Percentiles rank a stretch among this genome's conserved stretches.
These are phyloP conservation scores for Chrosomus eos DNA, from an alignment of 2,797 vertebrate genomes.

Conservation along the genomic window DNA sequence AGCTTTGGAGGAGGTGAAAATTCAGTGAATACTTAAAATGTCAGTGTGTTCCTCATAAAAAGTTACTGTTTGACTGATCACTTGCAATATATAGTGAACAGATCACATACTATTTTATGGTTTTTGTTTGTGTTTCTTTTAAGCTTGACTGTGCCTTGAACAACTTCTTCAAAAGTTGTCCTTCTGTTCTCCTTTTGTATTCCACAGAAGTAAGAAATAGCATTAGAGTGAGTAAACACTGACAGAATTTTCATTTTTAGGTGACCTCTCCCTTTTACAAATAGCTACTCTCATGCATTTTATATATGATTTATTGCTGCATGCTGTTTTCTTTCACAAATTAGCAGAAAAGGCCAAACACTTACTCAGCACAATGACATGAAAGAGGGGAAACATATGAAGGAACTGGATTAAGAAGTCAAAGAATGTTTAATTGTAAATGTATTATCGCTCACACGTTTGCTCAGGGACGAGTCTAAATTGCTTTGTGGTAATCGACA, in stretches of 20 bases:
- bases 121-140: not conserved
- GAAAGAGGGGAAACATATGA: not conserved
- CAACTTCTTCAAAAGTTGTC: not conserved
- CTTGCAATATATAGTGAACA: not conserved
- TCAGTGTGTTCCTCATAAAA: not conserved
- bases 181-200: not conserved
- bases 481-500: not conserved
- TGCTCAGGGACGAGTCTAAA: conserved; percentile 7
- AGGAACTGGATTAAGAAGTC: not conserved
- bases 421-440: conserved; percentile 13
- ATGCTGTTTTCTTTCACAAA: not conserved
- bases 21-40: not conserved
- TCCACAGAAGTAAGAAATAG: not conserved
- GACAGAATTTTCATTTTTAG: not conserved
- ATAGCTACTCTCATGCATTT: not conserved
- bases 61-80: not conserved
- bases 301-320: not conserved
- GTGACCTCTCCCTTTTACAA: not conserved
- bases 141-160: not conserved
- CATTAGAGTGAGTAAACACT: not conserved
- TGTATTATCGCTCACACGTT: not conserved
- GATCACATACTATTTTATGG: not conserved
- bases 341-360: not conserved
- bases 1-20: not conserved
- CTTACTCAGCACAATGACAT: not conserved